phyloP scores from a whole-genome alignment of 1,140 invertebrate genomes.

The Drosophila serrata region DNA sequence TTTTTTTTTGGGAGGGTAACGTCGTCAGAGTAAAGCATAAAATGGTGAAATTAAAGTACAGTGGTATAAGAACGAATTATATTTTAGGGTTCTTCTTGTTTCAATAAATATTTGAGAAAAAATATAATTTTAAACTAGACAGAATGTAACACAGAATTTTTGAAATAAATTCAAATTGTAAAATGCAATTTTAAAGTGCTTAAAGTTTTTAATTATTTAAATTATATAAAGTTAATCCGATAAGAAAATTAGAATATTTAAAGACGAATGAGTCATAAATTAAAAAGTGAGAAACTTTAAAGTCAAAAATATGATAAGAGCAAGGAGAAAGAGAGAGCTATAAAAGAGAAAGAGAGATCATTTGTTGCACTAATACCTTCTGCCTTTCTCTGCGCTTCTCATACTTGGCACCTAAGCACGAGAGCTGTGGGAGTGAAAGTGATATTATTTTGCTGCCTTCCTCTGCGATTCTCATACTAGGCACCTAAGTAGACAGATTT shows the following conservation, averaged over 20 bases:
- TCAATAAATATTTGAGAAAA: background rate
- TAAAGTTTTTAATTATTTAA: background rate
- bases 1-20: background rate
- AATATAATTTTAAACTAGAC: background rate
- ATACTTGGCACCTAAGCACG: too few relatives aligned
- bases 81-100: background rate
- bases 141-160: slow-evolving; percentile 30
- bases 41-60: slow-evolving; percentile 3
- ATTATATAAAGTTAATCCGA: background rate
- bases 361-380: too few relatives aligned
- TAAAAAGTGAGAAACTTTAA: too few relatives aligned
- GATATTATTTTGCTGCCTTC: too few relatives aligned
- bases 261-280: too few relatives aligned
- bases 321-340: too few relatives aligned
- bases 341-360: too few relatives aligned
- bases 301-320: too few relatives aligned
- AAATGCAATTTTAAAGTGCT: background rate
- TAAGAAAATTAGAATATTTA: background rate
- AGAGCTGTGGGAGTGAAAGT: too few relatives aligned
- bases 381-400: too few relatives aligned
- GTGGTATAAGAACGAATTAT: background rate
- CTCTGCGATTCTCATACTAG: too few relatives aligned
- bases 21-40: background rate
- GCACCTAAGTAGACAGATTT: too few relatives aligned
- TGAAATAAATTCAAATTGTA: slow-evolving; percentile 47